Evolutionary conservation across 2,113 vertebrate species (phyloP), one percentile per base, ranked within the genome.

Genomic region (Halichoeres trimaculatus): DNA sequence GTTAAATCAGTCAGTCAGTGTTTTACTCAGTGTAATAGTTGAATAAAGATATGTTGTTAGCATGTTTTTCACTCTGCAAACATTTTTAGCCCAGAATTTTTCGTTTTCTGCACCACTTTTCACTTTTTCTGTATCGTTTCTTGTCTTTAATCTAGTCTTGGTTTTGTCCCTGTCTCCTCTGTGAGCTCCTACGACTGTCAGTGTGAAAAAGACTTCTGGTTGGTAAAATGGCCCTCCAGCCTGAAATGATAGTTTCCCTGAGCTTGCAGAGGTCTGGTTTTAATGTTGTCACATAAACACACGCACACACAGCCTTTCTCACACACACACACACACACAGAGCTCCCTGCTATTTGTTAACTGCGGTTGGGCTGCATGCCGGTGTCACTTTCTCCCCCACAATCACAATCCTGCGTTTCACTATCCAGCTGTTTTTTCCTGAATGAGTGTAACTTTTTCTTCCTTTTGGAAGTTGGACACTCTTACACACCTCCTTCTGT

Each of bases 381-480:
- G 3, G 13, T 59, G 70, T 88, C 77, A 78, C 63, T 78, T 83
- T 81, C 77, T 70, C 68, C 66, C 64, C 40, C 59, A 73, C 56
- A 56, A 23, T 70, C 12, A 1, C 53, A n/a, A 30, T 76, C 63
- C 61, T 17, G 41, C 26, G 58, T 11, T 84, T 66, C 24, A 3
- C 16, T 62, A 43, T 43, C 47, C 36, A 65, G 23, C 50, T 35
- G 78, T 71, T 68, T 30, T 30, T 30, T 81, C 40, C 54, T 70
- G 52, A 74, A 23, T 70, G 47, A 78, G 53, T 50, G 16, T 45
- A 38, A 63, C 0, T 20, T 59, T 52, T 68, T 51, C 48, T 34
- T n/a, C 70, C 16, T 4, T 51, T 54, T 61, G 63, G 43, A 51
- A 38, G 0, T 22, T 16, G 3, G 2, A 40, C 45, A 12, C 30